Evolutionary conservation across 2,888 invertebrate species (phyloP).

Genomic region (Melieria crassipennis): DNA sequence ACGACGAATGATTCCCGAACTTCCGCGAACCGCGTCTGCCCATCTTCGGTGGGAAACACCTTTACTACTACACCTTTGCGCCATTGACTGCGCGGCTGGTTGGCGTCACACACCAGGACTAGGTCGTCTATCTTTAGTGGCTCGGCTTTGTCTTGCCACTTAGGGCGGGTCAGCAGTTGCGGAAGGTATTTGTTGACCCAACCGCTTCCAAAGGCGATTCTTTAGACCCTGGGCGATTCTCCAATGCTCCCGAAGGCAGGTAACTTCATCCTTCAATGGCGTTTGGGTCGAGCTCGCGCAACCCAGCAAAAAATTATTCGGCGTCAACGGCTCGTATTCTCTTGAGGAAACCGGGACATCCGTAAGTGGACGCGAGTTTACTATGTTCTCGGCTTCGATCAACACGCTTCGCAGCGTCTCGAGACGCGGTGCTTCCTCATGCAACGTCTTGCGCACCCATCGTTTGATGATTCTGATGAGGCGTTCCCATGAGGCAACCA

Average conservation of each 20-base stretch:
- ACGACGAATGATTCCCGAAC: no score
- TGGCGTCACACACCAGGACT: conserved; percentile 17
- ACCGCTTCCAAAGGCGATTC: conserved; percentile 29
- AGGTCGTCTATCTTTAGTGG: conserved; percentile 30
- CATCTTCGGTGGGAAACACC: no score
- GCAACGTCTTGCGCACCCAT: background rate
- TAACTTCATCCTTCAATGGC: conserved; percentile 16
- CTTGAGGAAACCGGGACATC: conserved; percentile 29
- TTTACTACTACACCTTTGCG: no score
- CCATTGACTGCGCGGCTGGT: conserved; percentile 30
- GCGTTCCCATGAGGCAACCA: conserved; percentile 16
- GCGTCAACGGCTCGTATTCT: conserved; percentile 36
- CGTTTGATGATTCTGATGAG: background rate
- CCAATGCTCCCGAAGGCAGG: conserved; percentile 33
- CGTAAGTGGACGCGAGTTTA: conserved; percentile 14
- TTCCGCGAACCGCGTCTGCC: no score
- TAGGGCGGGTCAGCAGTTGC: conserved; percentile 9
- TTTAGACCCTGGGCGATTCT: conserved; percentile 34
- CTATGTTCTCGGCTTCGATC: conserved; percentile 23
- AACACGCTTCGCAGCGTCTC: background rate
- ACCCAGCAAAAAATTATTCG: conserved; percentile 39
- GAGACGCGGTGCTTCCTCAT: background rate
- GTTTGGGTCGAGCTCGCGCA: conserved; percentile 21
- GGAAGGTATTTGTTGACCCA: conserved; percentile 5
- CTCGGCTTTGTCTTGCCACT: conserved; percentile 26